A percentile compares a stretch with the other conserved stretches of the same genome.
Conservation (phyloP, 2,888 invertebrate genomes). For the Euclidia mi region DNA sequence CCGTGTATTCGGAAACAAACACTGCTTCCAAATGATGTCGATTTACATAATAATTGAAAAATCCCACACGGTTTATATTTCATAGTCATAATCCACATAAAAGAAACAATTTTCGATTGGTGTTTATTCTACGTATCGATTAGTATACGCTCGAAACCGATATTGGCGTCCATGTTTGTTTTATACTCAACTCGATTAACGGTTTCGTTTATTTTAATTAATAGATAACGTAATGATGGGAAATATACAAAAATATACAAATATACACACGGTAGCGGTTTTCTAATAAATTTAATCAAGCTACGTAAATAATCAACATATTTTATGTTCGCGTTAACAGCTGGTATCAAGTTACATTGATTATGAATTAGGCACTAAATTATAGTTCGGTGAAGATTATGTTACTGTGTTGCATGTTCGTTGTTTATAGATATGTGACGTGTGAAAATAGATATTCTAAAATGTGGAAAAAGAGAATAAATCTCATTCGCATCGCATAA, state of each 20-base stretch:
- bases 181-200: slow-evolving; percentile 32
- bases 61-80: slow-evolving; percentile 33
- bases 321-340: slow-evolving; percentile 44
- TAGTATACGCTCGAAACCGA: slow-evolving; percentile 49
- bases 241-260: slow-evolving; percentile 8
- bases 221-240: slow-evolving; percentile 27
- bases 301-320: slow-evolving; percentile 27
- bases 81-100: slow-evolving; percentile 40
- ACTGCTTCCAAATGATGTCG: slow-evolving; percentile 23
- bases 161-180: slow-evolving; percentile 39
- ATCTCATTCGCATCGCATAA: too few relatives aligned
- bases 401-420: neutral
- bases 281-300: slow-evolving; percentile 35
- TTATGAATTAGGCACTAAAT: slow-evolving; percentile 34
- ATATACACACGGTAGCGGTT: slow-evolving; percentile 49
- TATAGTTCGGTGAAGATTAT: slow-evolving; percentile 16
- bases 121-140: slow-evolving; percentile 55
- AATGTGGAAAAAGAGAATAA: too few relatives aligned
- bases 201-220: slow-evolving; percentile 44
- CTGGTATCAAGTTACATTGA: slow-evolving; percentile 36
- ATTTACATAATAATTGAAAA: slow-evolving; percentile 60
- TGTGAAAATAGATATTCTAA: too few relatives aligned
- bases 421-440: too few relatives aligned
- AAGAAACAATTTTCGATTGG: slow-evolving; percentile 48
- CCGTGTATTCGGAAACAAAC: slow-evolving; percentile 25